Evolutionary conservation across 2,113 vertebrate genomes (phyloP), one percentile per base, ranked within the genome.

Genomic region (Chitala chitala): DNA sequence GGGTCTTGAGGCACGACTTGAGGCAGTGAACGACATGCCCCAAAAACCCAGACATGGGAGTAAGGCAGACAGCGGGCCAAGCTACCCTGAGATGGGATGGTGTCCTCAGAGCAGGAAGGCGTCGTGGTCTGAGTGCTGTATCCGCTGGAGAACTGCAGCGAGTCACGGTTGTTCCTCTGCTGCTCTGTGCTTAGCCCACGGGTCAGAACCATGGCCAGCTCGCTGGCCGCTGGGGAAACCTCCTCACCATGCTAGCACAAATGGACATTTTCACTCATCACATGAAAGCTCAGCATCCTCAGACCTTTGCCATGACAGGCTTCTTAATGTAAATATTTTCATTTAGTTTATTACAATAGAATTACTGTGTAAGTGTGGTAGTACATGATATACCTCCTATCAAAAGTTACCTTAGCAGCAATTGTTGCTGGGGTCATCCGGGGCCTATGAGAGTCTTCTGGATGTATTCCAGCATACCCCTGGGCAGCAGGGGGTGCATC

Each of bases 81-180:
- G 29, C 44, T 85, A 97, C 96, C 95, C 92, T 99, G 96, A 50
- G 96, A 98, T 38, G 96, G 95, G 77, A 99, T 98, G 73, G 96
- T 98, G 87, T 99, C 96, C 87, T 99, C 95, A 0, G 96, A 98
- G 89, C 96, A 98, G 50, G 95, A 98, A 0, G 96, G 96, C 0
- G 96, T 98, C 66, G 94, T 98, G 69, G 95, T 97, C 86, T 98
- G 95, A 0, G 95, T 98, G 92, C 96, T 99, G 85, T 98, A 98
- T 74, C 96, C 96, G 0, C 95, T 98, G 17, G 96, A 98, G 79
- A 95, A 98, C 77, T 98, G 95, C 86, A 98, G 88, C 0, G 95
- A 98, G 86, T 99, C 96, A 58, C 96, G 89, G 88, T 92, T 97
- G 92, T 92, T 98, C 80, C 96, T 98, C 90, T 98, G 96, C 85